Evolutionary conservation across 2,888 invertebrate species (phyloP), one percentile per base, ranked within the genome.

Genomic region (Dynastes grantii): DNA sequence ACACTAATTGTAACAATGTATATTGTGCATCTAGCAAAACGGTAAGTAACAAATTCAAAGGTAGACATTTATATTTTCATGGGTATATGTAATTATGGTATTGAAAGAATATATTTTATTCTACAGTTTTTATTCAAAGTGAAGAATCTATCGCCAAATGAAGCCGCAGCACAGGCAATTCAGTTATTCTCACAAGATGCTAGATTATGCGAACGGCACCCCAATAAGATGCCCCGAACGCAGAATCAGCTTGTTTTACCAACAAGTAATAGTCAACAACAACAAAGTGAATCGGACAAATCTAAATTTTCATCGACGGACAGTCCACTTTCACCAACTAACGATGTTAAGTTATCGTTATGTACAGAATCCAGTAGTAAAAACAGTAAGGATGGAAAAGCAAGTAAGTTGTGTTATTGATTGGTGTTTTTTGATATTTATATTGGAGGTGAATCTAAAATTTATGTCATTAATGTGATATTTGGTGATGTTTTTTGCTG

Each of bases 21-120:
- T 92, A 94, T 88, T 98, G 98, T 91, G 97, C 96, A 83, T 97
- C 98, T 22, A 96, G 96, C 89, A 95, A 95, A 85, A 93, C 94
- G 90, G 96, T 96, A 90, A 88, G 88, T 83, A 68, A 65, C 9
- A 45, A 55, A 13, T 29, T 22, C 58, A 29, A 40, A 11, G 4
- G 6, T 37, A 3, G 27, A 63, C 13, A 27, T 58, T 67, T 29
- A 61, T 32, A 40, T 70, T 68, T 29, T 13, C 40, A n/a, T 16
- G 58, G 4, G 16, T 16, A 3, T 61, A 11, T 9, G 9, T 29
- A 2, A 11, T 61, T 61, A 9, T 22, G 11, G 2, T 61, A 11
- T 45, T 45, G 2, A 45, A 1, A 8, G 45, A 45, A 55, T 16
- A 55, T 55, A 55, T 55, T 3, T 45, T 3, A 1, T 55, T 45